phyloP scores from a whole-genome alignment of 2,113 vertebrate genomes.

The Cyanocitta stelleri region DNA sequence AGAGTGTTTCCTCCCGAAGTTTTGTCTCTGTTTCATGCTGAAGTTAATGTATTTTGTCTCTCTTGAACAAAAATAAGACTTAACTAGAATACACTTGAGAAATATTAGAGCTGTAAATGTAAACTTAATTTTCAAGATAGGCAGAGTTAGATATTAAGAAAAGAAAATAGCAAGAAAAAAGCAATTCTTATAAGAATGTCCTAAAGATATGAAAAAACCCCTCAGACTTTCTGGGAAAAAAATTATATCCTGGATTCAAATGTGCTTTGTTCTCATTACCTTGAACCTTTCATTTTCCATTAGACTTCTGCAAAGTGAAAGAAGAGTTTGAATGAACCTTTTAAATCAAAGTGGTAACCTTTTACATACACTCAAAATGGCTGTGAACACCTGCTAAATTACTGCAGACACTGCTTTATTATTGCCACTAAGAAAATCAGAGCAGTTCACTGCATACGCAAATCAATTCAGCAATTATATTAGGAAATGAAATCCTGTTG shows the following conservation, averaged over 20 bases:
- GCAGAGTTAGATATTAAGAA: not conserved
- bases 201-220: not conserved
- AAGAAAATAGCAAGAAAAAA: not conserved
- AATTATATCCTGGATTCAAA: not conserved
- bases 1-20: too few species aligned
- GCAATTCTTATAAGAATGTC: not conserved
- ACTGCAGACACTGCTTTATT: slow-evolving; percentile 37
- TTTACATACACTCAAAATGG: slow-evolving; percentile 1
- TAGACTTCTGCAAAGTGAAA: slow-evolving; percentile 25
- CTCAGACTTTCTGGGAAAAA: not conserved
- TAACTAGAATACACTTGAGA: not conserved
- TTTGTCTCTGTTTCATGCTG: not conserved
- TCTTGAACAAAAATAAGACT: not conserved
- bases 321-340: slow-evolving; percentile 34
- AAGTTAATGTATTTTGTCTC: not conserved
- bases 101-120: not conserved
- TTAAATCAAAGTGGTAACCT: slow-evolving; percentile 55
- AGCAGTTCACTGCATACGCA: not conserved
- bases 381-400: slow-evolving; percentile 55
- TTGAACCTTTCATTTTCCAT: slow-evolving; percentile 39
- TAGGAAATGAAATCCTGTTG: slow-evolving; percentile 17
- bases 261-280: slow-evolving; percentile 11
- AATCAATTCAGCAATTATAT: slow-evolving; percentile 25
- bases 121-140: not conserved
- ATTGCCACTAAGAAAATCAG: slow-evolving; percentile 37